phyloP scores from a whole-genome alignment of 2,888 invertebrate genomes.

The Crioceris asparagi region DNA sequence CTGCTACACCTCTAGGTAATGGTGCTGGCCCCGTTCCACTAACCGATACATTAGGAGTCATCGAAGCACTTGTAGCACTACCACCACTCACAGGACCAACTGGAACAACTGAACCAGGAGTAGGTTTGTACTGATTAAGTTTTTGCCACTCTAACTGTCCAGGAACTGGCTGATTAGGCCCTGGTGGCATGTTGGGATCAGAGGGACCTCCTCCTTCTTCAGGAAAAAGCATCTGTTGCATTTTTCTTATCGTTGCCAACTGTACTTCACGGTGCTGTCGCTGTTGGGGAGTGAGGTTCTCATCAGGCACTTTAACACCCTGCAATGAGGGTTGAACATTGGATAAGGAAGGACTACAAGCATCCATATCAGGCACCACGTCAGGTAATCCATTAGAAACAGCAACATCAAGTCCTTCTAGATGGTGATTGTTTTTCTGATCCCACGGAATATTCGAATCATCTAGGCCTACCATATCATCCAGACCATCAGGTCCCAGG shows the following conservation, averaged over 20 bases:
- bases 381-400: conserved; percentile 37
- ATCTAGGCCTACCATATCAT: conserved; percentile 37
- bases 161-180: conserved; percentile 34
- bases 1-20: conserved; percentile 30
- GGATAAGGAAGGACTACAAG: conserved; percentile 43
- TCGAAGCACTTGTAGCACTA: conserved; percentile 16
- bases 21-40: conserved; percentile 16
- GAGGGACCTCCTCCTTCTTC: conserved; percentile 41
- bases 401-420: conserved; percentile 35
- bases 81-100: conserved; percentile 25
- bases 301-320: conserved; percentile 85
- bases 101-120: conserved; percentile 27
- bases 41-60: conserved; percentile 16
- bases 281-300: conserved; percentile 93
- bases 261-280: conserved; percentile 89
- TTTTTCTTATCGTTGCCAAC: conserved; percentile 80
- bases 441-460: conserved; percentile 44
- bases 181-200: conserved; percentile 16
- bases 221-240: conserved; percentile 87
- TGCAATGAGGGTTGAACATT: conserved; percentile 52
- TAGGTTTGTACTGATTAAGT: conserved; percentile 61
- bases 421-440: conserved; percentile 36
- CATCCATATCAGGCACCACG: conserved; percentile 36
- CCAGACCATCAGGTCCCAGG: conserved; percentile 35
- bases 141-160: conserved; percentile 86